Percentiles rank a stretch among this genome's conserved stretches.
These are phyloP conservation scores for Phrynocephalus forsythii DNA, from an alignment of 2,797 vertebrate species.

Conservation along the genomic window DNA sequence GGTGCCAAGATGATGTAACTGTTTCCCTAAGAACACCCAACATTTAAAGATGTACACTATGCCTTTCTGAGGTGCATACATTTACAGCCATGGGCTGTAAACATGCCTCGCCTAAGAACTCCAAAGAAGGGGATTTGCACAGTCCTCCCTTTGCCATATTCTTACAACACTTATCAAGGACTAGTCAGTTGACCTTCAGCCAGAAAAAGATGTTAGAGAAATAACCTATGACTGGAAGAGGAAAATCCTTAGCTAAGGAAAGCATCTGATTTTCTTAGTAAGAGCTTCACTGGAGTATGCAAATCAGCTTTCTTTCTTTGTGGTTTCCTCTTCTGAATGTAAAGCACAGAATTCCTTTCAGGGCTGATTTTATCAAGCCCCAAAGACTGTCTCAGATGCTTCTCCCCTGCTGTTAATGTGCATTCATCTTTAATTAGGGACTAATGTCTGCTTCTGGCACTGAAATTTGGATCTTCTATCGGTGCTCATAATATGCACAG, in stretches of 20 bases:
- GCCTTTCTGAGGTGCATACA: not conserved
- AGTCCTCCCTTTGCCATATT: not conserved
- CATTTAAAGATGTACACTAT: rapidly evolving
- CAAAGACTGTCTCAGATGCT: too few species aligned
- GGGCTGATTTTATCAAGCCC: too few species aligned
- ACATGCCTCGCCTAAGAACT: not conserved
- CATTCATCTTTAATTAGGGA: too few species aligned
- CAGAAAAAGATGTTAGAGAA: too few species aligned
- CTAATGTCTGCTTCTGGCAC: too few species aligned
- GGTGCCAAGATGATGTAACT: not conserved
- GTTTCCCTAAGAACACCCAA: not conserved
- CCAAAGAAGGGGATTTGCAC: not conserved
- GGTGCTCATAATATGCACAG: not conserved
- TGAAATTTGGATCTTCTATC: not conserved
- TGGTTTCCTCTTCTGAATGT: too few species aligned
- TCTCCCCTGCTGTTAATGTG: not conserved
- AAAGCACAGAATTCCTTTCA: too few species aligned
- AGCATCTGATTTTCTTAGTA: too few species aligned
- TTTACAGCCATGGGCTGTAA: not conserved
- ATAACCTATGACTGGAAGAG: too few species aligned
- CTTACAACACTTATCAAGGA: not conserved
- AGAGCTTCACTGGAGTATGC: too few species aligned
- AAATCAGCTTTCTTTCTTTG: too few species aligned
- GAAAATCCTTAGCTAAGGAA: too few species aligned
- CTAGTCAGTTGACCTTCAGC: not conserved